Percentiles rank a stretch among this genome's conserved stretches.
Evolutionary conservation across 2,888 invertebrate genomes (phyloP).

Genomic region (Hirtodrosophila cameraria): DNA sequence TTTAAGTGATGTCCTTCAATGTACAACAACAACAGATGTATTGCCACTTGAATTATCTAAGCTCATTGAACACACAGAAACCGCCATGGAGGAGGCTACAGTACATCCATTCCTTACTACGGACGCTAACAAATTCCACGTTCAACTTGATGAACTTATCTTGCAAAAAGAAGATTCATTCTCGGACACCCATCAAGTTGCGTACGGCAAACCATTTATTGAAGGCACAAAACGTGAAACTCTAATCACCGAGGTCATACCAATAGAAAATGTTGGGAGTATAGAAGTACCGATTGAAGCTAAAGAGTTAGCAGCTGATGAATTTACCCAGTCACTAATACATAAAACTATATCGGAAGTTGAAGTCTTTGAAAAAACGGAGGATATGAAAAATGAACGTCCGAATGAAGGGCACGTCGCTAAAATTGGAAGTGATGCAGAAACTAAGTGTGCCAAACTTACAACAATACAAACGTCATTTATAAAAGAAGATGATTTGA

Average conservation of each 20-base stretch:
- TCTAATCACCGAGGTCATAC: slow-evolving; percentile 58
- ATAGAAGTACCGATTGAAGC: slow-evolving; percentile 10
- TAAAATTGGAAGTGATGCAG: slow-evolving; percentile 19
- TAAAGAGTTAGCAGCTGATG: slow-evolving; percentile 11
- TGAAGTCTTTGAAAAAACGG: slow-evolving; percentile 53
- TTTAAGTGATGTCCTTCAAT: slow-evolving; percentile 53
- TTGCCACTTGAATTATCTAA: slow-evolving; percentile 55
- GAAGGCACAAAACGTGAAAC: slow-evolving; percentile 71
- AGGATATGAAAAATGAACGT: slow-evolving; percentile 18
- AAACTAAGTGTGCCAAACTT: slow-evolving; percentile 37
- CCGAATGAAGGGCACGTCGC: slow-evolving; percentile 20
- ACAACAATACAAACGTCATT: slow-evolving; percentile 50
- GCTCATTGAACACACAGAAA: slow-evolving; percentile 12
- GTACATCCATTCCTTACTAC: slow-evolving; percentile 16
- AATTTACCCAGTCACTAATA: slow-evolving; percentile 41
- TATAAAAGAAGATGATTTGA: slow-evolving; percentile 62
- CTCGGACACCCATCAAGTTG: slow-evolving; percentile 3
- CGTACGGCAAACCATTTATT: slow-evolving; percentile 63
- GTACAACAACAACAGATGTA: slow-evolving; percentile 52
- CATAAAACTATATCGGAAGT: slow-evolving; percentile 63
- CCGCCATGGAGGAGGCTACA: slow-evolving; percentile 20
- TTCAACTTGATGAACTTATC: slow-evolving; percentile 48
- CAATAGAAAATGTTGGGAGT: slow-evolving; percentile 59
- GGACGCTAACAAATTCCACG: slow-evolving; percentile 49
- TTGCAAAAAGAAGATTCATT: slow-evolving; percentile 63